Evolutionary conservation across 2,797 vertebrate species (phyloP), one percentile per base, ranked within the genome.

Genomic region (Sebastes baramenuke): DNA sequence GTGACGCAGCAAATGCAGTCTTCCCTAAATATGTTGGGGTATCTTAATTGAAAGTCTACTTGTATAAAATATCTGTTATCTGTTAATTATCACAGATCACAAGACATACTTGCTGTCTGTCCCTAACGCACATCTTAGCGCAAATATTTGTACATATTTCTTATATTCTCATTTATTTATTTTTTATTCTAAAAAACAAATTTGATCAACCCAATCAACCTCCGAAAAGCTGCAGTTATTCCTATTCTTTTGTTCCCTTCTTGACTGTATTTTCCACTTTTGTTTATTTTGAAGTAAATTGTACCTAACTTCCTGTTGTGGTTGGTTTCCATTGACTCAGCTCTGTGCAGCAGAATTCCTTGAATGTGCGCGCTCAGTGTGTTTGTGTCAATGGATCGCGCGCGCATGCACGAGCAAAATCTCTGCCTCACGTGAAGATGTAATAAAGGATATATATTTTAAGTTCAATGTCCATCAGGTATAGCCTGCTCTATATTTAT

Each of bases 301-400:
- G 8, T 0, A 2, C 8, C 1, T 1, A 0, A 49, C 67, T 66
- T 87, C 85, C 79, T 22, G 59, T 70, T 25, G 22, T 5, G 30
- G 2, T 38, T 38, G 2, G 4, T 11, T 1, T 13, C 0, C 0
- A 0, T 55, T 82, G 70, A 81, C 20, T 42, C 29, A 32, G 8
- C 2, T 68, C 29, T 22, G 18, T 18, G 46, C 16, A 8, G 55
- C 61, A 67, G 59, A 82, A 86, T 87, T 88, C 71, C 79, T 75
- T 80, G 64, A 81, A 82, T 52, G 73, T 38, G 79, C 67, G 61
- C 25, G 77, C 73, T 32, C 29, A 18, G 38, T 29, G 24, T 29
- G 30, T 12, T 7, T 12, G 12, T 64, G 27, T 24, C 49, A 60
- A 4, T 22, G 32, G 1, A n/a, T 36, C 25, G 36, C 5, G 42